Evolutionary conservation across 2,113 vertebrate species (phyloP), one percentile per base, ranked within the genome.

Genomic region (Taurulus bubalis): DNA sequence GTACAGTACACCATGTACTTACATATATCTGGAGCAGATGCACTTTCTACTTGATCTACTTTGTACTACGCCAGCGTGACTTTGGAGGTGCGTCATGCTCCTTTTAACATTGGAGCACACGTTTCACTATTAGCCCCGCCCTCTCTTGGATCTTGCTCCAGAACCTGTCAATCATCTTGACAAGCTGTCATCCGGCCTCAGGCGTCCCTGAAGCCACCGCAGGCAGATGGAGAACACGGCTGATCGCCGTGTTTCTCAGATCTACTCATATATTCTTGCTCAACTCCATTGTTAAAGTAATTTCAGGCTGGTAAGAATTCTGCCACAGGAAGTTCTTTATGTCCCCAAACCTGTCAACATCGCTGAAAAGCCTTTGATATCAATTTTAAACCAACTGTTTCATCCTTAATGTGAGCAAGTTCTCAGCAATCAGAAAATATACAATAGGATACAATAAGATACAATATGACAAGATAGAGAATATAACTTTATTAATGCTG

Each of bases 1-100:
- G 98, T 98, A 70, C 15, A 2, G 0, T 8, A 18, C 53, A 11
- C 68, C 40, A 5, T 0, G 15, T 5, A 5, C 4, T 24, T 12
- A 24, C 24, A 11, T 3, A 53, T 2, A n/a, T 22, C 2, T n/a
- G 3, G 7, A 8, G 6, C 2, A 51, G 16, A 8, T 20, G 7
- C 47, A 8, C 22, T 20, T 20, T n/a, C 20, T 20, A 30, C 47
- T 32, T n/a, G 22, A 20, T 47, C 34, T 6, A 6, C 40, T 18
- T 22, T n/a, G 49, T 26, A 15, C 10, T 12, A 10, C 30, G 24
- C 42, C 26, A 59, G 53, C 6, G 2, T 58, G 51, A 40, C n/a
- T 38, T 40, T 55, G 16, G 24, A 16, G 49, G 30, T 14, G 11
- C n/a, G 18, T 49, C 45, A 20, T 47, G 28, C 51, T 15, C 24